Percentiles rank a stretch among this genome's conserved stretches.
phyloP scores from a whole-genome alignment of 2,888 invertebrate genomes.

The Scotopteryx bipunctaria region DNA sequence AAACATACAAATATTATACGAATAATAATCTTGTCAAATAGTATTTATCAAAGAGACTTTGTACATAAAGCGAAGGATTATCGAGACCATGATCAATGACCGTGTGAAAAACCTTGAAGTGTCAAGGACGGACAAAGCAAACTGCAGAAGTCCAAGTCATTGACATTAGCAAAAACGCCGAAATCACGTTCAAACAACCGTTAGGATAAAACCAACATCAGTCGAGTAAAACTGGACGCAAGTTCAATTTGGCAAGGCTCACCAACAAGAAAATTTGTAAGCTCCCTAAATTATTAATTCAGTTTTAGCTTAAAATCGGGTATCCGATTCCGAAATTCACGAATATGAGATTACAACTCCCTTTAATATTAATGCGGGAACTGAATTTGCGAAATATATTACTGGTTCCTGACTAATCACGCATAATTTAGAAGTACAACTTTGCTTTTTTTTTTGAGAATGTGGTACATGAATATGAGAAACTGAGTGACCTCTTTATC shows the following conservation, averaged over 20 bases:
- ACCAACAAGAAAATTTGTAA: neutral
- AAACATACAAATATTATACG: neutral
- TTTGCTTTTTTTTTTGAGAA: no score
- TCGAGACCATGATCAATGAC: neutral
- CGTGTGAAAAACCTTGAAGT: neutral
- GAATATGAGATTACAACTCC: constrained; percentile 21
- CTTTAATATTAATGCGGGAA: constrained; percentile 24
- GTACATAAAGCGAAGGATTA: neutral
- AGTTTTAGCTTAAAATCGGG: constrained; percentile 16
- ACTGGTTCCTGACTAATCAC: no score
- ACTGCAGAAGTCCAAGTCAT: constrained; percentile 4
- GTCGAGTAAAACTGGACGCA: neutral
- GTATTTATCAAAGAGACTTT: no score
- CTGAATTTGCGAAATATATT: constrained; percentile 13
- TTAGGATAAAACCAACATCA: no score
- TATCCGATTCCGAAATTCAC: constrained; percentile 13
- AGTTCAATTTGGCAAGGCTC: neutral
- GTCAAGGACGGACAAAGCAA: constrained; percentile 14
- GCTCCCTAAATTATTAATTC: constrained; percentile 22
- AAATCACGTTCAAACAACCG: neutral
- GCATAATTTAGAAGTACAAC: no score
- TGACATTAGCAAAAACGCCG: neutral
- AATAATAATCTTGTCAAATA: neutral
- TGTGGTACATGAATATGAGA: no score
- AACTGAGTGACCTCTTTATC: no score